Conservation (phyloP, 1,140 invertebrate species). For the Drosophila nasuta region DNA sequence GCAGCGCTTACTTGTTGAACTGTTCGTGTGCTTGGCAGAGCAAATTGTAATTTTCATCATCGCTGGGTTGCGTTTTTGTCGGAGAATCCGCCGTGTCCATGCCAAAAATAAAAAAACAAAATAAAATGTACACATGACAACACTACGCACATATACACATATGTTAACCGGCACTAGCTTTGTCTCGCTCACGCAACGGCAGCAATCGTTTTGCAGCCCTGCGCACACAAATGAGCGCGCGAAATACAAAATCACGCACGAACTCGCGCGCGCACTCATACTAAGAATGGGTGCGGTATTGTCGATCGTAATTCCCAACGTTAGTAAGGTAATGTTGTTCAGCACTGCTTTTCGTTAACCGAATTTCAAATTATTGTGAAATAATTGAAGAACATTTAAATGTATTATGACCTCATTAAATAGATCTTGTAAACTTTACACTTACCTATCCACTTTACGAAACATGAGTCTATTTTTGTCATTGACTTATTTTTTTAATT, state of each 20-base stretch:
- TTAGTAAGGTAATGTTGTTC: not conserved
- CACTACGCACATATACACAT: slow-evolving; percentile 19
- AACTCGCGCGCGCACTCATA: not conserved
- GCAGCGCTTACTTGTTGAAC: slow-evolving; percentile 71
- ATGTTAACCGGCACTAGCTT: not conserved
- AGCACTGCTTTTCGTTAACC: slow-evolving; percentile 1
- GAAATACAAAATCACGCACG: not conserved
- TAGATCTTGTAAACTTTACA: not conserved
- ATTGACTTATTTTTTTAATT: slow-evolving; percentile 1
- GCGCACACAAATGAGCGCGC: slow-evolving; percentile 12
- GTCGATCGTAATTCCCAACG: no score
- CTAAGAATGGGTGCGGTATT: not conserved
- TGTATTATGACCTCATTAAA: not conserved
- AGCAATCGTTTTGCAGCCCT: slow-evolving; percentile 26
- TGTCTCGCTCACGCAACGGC: slow-evolving; percentile 21
- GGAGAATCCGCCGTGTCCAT: slow-evolving; percentile 77
- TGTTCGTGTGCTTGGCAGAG: slow-evolving; percentile 75
- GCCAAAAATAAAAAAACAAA: slow-evolving; percentile 66
- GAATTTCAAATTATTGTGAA: not conserved
- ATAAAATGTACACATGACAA: slow-evolving; percentile 51
- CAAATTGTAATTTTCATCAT: slow-evolving; percentile 74
- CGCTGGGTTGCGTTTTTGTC: slow-evolving; percentile 71
- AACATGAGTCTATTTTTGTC: slow-evolving; percentile 21
- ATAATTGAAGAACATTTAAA: not conserved
- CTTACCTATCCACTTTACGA: slow-evolving; percentile 29